Conservation (phyloP, 1,140 invertebrate genomes). For the Amyelois transitella region DNA sequence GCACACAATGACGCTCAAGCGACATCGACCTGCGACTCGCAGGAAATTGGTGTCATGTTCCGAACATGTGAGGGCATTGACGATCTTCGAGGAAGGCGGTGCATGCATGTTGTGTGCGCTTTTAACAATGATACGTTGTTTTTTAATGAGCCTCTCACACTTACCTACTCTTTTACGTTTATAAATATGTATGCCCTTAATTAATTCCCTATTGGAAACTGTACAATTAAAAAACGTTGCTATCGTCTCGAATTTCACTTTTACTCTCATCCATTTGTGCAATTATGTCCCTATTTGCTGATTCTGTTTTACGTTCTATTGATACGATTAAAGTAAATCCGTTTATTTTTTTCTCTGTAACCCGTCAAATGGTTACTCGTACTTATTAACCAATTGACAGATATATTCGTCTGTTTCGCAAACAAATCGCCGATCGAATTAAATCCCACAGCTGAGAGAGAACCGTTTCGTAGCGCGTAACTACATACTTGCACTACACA, state of each 20-base stretch:
- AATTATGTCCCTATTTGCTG: too few relatives aligned
- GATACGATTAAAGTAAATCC: neutral
- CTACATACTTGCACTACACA: neutral
- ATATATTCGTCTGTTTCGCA: neutral
- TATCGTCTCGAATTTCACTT: too few relatives aligned
- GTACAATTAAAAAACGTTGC: too few relatives aligned
- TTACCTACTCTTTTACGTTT: neutral
- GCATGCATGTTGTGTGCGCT: constrained; percentile 10
- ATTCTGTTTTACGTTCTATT: neutral
- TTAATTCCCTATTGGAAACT: neutral
- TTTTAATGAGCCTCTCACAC: constrained; percentile 7
- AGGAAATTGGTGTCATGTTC: constrained; percentile 61
- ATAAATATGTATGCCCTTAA: neutral
- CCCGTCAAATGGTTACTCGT: neutral
- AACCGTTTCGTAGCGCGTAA: neutral
- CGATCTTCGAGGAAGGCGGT: constrained; percentile 24
- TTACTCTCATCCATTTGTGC: too few relatives aligned
- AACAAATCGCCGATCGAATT: neutral
- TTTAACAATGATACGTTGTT: constrained; percentile 25
- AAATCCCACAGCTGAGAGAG: neutral
- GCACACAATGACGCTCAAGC: constrained; percentile 42
- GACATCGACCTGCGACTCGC: constrained; percentile 28
- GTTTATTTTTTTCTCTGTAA: neutral
- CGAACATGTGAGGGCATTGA: constrained; percentile 30
- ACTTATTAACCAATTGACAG: neutral